Conservation (phyloP, 2,888 invertebrate species). For the Volucella bombylans region DNA sequence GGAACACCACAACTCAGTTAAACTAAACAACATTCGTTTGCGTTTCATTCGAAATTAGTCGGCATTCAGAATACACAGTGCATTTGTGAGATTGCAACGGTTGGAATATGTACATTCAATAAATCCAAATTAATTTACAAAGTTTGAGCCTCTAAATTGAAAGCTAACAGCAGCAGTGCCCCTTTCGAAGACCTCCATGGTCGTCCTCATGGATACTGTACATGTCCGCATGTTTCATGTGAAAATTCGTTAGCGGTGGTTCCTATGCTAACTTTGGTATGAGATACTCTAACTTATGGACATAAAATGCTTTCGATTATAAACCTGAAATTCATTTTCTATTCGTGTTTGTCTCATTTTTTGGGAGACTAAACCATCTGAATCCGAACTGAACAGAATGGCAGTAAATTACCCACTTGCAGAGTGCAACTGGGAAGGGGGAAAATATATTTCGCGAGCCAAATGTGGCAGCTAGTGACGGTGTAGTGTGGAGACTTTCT, state of each 20-base stretch:
- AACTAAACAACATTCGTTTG: slow-evolving; percentile 60
- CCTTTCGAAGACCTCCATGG: background rate
- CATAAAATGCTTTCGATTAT: slow-evolving; percentile 41
- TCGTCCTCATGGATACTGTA: slow-evolving; percentile 25
- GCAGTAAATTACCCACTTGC: slow-evolving; percentile 65
- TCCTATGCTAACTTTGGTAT: background rate
- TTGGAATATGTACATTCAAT: slow-evolving; percentile 44
- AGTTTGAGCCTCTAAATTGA: slow-evolving; percentile 56
- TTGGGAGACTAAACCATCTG: slow-evolving; percentile 1
- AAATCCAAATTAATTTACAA: slow-evolving; percentile 69
- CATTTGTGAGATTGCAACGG: background rate
- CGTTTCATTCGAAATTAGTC: slow-evolving; percentile 64
- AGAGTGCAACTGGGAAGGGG: background rate
- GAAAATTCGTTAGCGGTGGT: slow-evolving; percentile 46
- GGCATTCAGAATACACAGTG: slow-evolving; percentile 18
- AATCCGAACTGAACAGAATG: background rate
- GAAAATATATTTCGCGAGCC: slow-evolving; percentile 53
- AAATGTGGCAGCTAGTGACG: slow-evolving; percentile 4
- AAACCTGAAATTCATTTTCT: slow-evolving; percentile 61
- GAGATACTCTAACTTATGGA: background rate
- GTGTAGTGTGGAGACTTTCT: slow-evolving; percentile 58
- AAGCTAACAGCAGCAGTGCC: slow-evolving; percentile 28
- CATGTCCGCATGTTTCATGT: slow-evolving; percentile 29
- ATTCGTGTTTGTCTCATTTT: slow-evolving; percentile 46
- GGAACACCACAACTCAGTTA: slow-evolving; percentile 54